Base-by-base conservation (phyloP, 2,113 vertebrate species). In the Tenrec ecaudatus region DNA sequence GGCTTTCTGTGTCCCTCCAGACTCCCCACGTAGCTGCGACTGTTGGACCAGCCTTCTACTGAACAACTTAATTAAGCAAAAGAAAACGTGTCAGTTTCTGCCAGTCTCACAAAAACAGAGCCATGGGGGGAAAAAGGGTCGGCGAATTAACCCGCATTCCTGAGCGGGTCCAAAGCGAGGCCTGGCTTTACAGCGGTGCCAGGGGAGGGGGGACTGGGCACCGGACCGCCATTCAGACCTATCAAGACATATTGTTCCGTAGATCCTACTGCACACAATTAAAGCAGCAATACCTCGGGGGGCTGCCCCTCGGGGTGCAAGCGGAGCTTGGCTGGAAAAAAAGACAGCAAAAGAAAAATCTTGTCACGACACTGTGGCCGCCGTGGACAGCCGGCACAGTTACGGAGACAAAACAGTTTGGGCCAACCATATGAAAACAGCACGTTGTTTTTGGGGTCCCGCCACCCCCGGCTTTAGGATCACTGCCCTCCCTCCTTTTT, bases 51-150 rank as follows among this genome's bases (percentile, higher is more conserved):
- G 98, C 98, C 98, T 98, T 98, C 98, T 95, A 98, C 98, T 97
- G 98, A 98, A 98, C 98, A 97, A 98, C 98, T 98, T 98, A 98
- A 98, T 98, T 98, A 98, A 98, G 98, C 98, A 98, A 98, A 98
- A 98, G 98, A 97, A 98, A 98, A 98, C 98, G 98, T 98, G 98
- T 98, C 98, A 98, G 97, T 98, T 98, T 98, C 98, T 98, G 98
- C 98, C 98, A 98, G 95, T 96, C 97, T 97, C 97, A 97, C 98
- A 98, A 96, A 98, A 98, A 98, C 98, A 97, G 97, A 98, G 97
- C 98, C 57, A 94, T 95, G 96, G 97, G 98, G 98, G 97, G 97
- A 97, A 94, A 97, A 98, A 97, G 98, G 98, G 97, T 96, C 86
- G 95, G 96, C 66, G 97, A 97, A 96, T 82, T 97, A 97, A 97